phyloP scores from a whole-genome alignment of 2,797 vertebrate genomes.

The Chaenodraco wilsoni region DNA sequence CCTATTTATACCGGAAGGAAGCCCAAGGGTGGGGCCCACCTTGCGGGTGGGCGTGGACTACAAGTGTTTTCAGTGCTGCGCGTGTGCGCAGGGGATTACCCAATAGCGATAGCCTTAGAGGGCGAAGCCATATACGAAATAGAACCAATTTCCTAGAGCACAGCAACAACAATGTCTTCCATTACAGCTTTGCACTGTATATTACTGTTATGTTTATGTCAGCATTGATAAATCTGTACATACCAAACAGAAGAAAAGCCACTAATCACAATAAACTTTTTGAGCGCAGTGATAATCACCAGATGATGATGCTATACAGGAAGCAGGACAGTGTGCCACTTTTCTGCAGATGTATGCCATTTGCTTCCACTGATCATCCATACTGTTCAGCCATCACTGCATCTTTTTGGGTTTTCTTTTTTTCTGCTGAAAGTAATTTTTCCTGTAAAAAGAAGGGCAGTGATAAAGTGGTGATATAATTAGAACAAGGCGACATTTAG shows the following conservation, averaged over 20 bases:
- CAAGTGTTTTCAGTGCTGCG: too few species aligned
- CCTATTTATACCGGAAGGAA: too few species aligned
- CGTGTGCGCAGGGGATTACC: too few species aligned
- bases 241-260: constrained; percentile 43
- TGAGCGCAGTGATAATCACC: constrained; percentile 52
- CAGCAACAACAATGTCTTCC: background rate
- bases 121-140: too few species aligned
- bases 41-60: too few species aligned
- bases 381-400: constrained; percentile 24
- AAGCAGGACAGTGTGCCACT: constrained; percentile 24
- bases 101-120: too few species aligned
- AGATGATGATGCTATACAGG: constrained; percentile 43
- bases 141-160: constrained; percentile 9
- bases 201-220: constrained; percentile 15
- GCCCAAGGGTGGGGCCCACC: too few species aligned
- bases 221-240: constrained; percentile 24
- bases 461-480: background rate
- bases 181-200: constrained; percentile 19
- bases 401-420: constrained; percentile 21
- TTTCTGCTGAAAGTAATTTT: background rate
- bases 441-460: background rate
- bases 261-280: constrained; percentile 46
- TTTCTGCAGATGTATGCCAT: constrained; percentile 23
- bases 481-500: background rate
- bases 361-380: constrained; percentile 19